These are phyloP conservation scores for Coronaproctus castanopsis DNA, from an alignment of 2,888 invertebrate genomes.

Conservation along the genomic window DNA sequence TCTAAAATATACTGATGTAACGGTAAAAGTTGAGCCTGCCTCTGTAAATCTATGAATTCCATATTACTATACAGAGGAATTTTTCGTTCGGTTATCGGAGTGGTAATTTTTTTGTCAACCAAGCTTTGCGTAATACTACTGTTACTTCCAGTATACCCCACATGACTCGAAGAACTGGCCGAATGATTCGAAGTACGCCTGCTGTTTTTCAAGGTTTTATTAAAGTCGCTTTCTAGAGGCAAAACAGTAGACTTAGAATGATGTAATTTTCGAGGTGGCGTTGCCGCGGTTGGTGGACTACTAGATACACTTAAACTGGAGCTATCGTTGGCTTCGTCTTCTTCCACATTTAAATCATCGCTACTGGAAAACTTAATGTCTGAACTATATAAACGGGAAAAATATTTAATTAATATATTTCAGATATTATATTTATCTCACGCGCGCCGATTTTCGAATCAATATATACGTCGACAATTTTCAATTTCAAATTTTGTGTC, in stretches of 20 bases:
- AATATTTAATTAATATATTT: background rate
- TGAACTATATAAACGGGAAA: conserved; percentile 1
- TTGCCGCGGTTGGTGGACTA: conserved; percentile 18
- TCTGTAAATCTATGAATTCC: conserved; percentile 25
- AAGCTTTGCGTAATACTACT: conserved; percentile 5
- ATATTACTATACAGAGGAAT: conserved; percentile 24
- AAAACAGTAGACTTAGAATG: conserved; percentile 10
- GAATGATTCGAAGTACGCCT: conserved; percentile 14
- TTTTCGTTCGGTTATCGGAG: conserved; percentile 5
- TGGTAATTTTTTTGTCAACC: background rate
- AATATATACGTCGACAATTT: too few species aligned
- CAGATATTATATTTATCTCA: too few species aligned
- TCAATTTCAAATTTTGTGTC: too few species aligned
- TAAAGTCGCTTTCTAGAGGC: conserved; percentile 2
- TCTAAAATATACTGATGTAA: conserved; percentile 73
- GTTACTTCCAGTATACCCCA: conserved; percentile 3
- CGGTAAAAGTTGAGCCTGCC: conserved; percentile 44
- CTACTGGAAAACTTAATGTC: conserved; percentile 19
- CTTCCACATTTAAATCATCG: conserved; percentile 19
- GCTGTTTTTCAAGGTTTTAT: conserved; percentile 3
- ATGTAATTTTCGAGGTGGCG: conserved; percentile 11
- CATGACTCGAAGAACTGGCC: conserved; percentile 9
- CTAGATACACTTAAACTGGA: conserved; percentile 18
- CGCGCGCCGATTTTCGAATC: too few species aligned
- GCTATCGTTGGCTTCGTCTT: conserved; percentile 17